A percentile compares a stretch with the other conserved stretches of the same genome.
These are phyloP conservation scores for Leistus spinibarbis DNA, from an alignment of 2,888 invertebrate genomes.

Conservation along the genomic window DNA sequence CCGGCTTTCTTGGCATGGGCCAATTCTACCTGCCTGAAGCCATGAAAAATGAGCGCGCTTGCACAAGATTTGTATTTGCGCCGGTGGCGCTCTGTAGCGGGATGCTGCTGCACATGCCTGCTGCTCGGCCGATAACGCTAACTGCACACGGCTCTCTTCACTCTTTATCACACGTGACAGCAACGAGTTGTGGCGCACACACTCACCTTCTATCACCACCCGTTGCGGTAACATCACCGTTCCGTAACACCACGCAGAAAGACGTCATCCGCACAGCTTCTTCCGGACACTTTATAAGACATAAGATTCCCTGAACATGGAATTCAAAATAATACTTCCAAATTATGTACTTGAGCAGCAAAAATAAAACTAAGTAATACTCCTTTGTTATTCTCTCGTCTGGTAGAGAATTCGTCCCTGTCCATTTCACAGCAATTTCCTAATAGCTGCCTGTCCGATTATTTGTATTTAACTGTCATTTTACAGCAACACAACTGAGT, in stretches of 20 bases:
- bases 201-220: neutral
- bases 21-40: slow-evolving; percentile 41
- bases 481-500: neutral
- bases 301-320: neutral
- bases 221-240: neutral
- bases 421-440: neutral
- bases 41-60: slow-evolving; percentile 58
- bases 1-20: neutral
- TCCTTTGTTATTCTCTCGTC: neutral
- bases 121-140: slow-evolving; percentile 4
- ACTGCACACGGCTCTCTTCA: neutral
- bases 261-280: neutral
- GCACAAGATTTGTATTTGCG: slow-evolving; percentile 4
- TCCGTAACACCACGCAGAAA: neutral
- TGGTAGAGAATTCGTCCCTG: neutral
- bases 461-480: slow-evolving; percentile 1
- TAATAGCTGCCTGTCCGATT: neutral
- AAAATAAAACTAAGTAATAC: neutral
- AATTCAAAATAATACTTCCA: neutral
- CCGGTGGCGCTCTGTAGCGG: slow-evolving; percentile 4
- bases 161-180: slow-evolving; percentile 11
- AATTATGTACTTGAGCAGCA: neutral
- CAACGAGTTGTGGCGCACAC: neutral
- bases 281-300: neutral
- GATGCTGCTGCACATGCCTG: slow-evolving; percentile 5